Base-by-base conservation (phyloP, 2,797 vertebrate genomes). In the Hydrophis major region DNA sequence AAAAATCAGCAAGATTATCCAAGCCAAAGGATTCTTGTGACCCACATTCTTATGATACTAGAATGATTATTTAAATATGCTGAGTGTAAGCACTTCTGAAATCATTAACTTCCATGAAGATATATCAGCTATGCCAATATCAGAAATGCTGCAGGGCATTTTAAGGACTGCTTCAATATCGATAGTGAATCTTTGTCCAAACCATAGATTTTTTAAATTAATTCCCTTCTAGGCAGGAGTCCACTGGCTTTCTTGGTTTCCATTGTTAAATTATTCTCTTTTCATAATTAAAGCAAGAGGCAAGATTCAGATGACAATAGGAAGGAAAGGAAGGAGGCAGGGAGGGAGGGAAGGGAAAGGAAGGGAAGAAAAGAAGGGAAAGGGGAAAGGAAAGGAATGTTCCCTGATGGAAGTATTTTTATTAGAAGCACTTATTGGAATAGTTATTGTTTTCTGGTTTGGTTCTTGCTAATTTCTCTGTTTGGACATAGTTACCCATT, bases 191-290 rank as follows among this genome's bases (percentile, higher is more conserved):
- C 90, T 86, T 94, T 56, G 28, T 96, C 93, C 86, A 13, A 90
- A 93, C 89, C 66, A 89, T 88, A 93, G 94, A 95, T 96, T 96
- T 96, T 96, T 96, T 74, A 95, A 96, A 96, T 97, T 96, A 91
- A 94, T 93, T 96, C 66, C 94, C 94, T 95, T 94, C 20, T 61
- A 95, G 90, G 91, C 93, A 95, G 91, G 94, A 96, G 91, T 96
- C 90, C 87, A 94, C 88, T 0, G 0, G 66, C 87, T 96, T 90
- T 89, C 93, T 90, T 0, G 1, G 83, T 94, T 93, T 95, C 94
- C 91, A 95, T 95, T 96, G 94, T 94, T 91, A 92, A 95, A 91
- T 61, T 94, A 94, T 96, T 96, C 94, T 94, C 90, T 96, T 93
- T 95, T 92, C 66, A 89, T 56, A 95, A 97, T 96, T 25, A 59